Evolutionary conservation across 2,888 invertebrate species (phyloP).

Genomic region (Seira sanloemensis): DNA sequence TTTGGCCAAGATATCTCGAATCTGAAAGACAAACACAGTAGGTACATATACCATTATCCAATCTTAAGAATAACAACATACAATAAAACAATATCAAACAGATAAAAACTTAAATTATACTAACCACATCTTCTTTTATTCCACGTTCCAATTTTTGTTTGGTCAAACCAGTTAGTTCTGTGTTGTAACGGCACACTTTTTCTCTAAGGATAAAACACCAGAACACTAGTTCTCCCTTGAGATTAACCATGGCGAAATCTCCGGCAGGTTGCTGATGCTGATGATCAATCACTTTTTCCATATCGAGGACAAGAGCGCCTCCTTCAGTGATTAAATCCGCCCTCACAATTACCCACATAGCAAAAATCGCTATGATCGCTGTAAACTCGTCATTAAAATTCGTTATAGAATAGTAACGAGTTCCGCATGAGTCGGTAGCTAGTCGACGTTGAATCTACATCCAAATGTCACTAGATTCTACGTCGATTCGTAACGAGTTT

Average conservation of each 20-base stretch:
- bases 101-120: not conserved
- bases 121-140: not conserved
- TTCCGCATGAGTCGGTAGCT: too few relatives aligned
- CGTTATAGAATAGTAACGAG: too few relatives aligned
- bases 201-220: not conserved
- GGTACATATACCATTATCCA: not conserved
- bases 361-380: too few relatives aligned
- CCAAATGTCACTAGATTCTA: too few relatives aligned
- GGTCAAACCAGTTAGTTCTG: not conserved
- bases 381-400: too few relatives aligned
- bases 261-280: not conserved
- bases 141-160: not conserved
- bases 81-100: not conserved
- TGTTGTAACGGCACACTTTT: not conserved
- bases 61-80: too few relatives aligned
- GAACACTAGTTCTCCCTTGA: not conserved
- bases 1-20: not conserved
- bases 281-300: not conserved
- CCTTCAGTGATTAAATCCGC: not conserved
- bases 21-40: not conserved
- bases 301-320: not conserved
- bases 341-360: too few relatives aligned
- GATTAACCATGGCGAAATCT: not conserved
- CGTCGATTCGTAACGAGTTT: too few relatives aligned
- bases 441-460: too few relatives aligned